Conservation (phyloP, 2,888 invertebrate genomes). For the Adelognathus sp. region DNA sequence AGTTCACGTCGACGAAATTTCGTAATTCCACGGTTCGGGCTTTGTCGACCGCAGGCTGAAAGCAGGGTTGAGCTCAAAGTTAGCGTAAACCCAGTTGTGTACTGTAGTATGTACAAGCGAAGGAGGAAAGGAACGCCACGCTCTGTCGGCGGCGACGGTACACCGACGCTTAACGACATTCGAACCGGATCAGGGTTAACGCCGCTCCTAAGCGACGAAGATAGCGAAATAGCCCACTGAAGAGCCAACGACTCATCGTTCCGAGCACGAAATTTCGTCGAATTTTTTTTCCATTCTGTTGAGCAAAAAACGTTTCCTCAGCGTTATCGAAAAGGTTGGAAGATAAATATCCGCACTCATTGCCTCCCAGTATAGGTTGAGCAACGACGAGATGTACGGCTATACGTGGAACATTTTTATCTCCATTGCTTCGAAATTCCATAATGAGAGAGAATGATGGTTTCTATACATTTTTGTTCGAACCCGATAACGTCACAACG, state of each 20-base stretch:
- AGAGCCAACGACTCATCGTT: background rate
- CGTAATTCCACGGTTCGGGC: constrained; percentile 52
- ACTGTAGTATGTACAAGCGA: background rate
- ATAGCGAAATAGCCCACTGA: constrained; percentile 9
- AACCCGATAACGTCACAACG: constrained; percentile 14
- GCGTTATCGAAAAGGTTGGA: background rate
- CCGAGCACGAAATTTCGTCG: constrained; percentile 20
- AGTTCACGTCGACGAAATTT: constrained; percentile 53
- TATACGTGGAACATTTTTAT: background rate
- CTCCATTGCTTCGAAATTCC: background rate
- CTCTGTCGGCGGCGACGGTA: background rate
- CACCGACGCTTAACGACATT: constrained; percentile 42
- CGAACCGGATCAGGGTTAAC: constrained; percentile 35
- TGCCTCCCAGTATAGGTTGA: constrained; percentile 29
- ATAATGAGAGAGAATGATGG: background rate
- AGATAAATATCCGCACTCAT: constrained; percentile 28
- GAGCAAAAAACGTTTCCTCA: background rate
- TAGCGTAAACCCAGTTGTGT: constrained; percentile 40
- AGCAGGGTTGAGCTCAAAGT: constrained; percentile 51
- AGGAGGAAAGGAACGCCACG: constrained; percentile 3
- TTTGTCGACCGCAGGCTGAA: constrained; percentile 45
- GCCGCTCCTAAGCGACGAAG: background rate
- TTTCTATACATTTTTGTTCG: background rate
- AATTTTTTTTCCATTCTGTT: constrained; percentile 10
- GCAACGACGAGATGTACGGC: constrained; percentile 3